Percentiles rank a stretch among this genome's conserved stretches.
These are phyloP conservation scores for Syngnathus acus DNA, from an alignment of 2,797 vertebrate species.

Conservation along the genomic window DNA sequence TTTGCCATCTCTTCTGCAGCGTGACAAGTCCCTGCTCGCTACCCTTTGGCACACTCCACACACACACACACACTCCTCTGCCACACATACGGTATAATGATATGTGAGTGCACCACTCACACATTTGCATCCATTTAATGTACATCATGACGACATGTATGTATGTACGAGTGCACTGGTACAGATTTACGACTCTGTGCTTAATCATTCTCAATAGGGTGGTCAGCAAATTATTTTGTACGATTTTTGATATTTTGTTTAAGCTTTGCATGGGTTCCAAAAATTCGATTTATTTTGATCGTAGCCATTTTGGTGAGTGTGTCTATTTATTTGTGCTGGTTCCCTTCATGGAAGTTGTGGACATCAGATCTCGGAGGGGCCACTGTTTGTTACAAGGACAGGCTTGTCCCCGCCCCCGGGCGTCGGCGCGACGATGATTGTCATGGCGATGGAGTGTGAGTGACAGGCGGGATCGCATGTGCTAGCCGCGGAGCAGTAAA, in stretches of 20 bases:
- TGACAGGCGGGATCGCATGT: constrained; percentile 75
- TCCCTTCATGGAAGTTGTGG: constrained; percentile 53
- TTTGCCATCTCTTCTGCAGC: constrained; percentile 60
- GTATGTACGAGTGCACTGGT: background rate
- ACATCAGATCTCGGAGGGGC: constrained; percentile 59
- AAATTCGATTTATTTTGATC: constrained; percentile 6
- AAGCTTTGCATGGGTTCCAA: constrained; percentile 11
- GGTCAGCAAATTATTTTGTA: background rate
- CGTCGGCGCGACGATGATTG: constrained; percentile 71
- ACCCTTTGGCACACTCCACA: constrained; percentile 46
- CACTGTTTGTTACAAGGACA: constrained; percentile 77
- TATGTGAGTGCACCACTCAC: constrained; percentile 24
- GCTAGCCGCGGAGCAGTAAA: constrained; percentile 71
- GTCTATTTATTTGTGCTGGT: constrained; percentile 17
- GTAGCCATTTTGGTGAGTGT: constrained; percentile 10
- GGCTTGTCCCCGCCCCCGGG: constrained; percentile 67
- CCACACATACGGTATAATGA: constrained; percentile 26
- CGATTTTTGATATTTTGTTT: background rate
- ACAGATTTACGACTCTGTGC: constrained; percentile 1
- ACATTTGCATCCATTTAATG: constrained; percentile 13
- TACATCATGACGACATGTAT: constrained; percentile 9
- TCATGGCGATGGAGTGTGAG: constrained; percentile 75
- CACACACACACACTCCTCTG: constrained; percentile 27
- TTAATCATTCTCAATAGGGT: background rate
- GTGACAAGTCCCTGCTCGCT: constrained; percentile 64